A percentile compares a stretch with the other conserved stretches of the same genome.
These are phyloP conservation scores for Agrilus mali DNA, from an alignment of 2,888 invertebrate species.

Conservation along the genomic window DNA sequence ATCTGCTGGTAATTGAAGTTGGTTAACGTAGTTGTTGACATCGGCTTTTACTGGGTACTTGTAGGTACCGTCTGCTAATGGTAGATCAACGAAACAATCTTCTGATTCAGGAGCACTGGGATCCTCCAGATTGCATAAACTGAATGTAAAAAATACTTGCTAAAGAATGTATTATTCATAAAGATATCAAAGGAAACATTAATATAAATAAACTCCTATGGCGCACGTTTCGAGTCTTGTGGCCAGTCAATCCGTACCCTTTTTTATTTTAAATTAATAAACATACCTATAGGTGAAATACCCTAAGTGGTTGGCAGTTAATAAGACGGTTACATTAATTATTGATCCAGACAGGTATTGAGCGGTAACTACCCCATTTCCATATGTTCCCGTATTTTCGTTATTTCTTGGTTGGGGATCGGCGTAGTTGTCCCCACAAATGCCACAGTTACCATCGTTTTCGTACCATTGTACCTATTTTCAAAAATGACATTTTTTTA, in stretches of 20 bases:
- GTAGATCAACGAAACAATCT: slow-evolving; percentile 20
- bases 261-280: not conserved
- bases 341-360: slow-evolving; percentile 25
- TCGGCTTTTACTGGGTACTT: slow-evolving; percentile 14
- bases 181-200: too few species aligned
- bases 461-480: slow-evolving; percentile 14
- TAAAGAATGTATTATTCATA: too few species aligned
- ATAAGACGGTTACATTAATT: slow-evolving; percentile 22
- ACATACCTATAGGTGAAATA: slow-evolving; percentile 21
- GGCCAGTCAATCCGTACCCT: too few species aligned
- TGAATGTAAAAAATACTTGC: slow-evolving; percentile 7
- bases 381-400: slow-evolving; percentile 34
- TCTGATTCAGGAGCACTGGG: slow-evolving; percentile 18
- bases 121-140: slow-evolving; percentile 19
- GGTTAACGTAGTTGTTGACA: slow-evolving; percentile 14
- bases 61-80: slow-evolving; percentile 15
- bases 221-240: too few species aligned
- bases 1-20: slow-evolving; percentile 19
- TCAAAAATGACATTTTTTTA: not conserved
- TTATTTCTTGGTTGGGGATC: slow-evolving; percentile 29
- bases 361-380: slow-evolving; percentile 30
- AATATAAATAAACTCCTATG: too few species aligned
- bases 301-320: slow-evolving; percentile 34
- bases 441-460: slow-evolving; percentile 20
- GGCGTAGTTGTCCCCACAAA: slow-evolving; percentile 27